Conservation (phyloP, 2,113 vertebrate species). For the Periophthalmus modestus region DNA sequence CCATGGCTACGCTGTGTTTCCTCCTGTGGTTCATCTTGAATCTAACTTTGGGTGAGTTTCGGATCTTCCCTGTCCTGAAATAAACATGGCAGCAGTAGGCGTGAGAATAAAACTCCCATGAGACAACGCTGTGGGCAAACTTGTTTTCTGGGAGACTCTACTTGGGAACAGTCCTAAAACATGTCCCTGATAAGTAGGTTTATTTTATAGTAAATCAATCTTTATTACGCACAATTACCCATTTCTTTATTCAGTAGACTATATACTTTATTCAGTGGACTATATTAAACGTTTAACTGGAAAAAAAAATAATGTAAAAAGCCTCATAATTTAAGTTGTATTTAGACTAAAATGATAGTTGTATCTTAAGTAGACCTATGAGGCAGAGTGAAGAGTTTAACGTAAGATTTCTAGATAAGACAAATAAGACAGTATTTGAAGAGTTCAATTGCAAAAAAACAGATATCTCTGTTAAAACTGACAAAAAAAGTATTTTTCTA, state of each 20-base stretch:
- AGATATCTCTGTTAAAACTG: too few relatives aligned
- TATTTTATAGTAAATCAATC: not conserved
- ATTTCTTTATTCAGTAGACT: not conserved
- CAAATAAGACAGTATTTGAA: too few relatives aligned
- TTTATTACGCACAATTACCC: not conserved
- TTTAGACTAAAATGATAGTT: too few relatives aligned
- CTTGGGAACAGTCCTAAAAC: not conserved
- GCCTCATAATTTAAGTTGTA: too few relatives aligned
- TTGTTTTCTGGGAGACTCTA: not conserved
- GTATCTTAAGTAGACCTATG: too few relatives aligned
- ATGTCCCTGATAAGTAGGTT: not conserved
- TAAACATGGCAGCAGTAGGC: not conserved
- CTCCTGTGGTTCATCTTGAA: not conserved
- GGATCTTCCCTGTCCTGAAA: not conserved
- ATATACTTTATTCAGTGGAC: too few relatives aligned
- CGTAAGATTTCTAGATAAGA: too few relatives aligned
- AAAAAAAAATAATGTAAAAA: too few relatives aligned
- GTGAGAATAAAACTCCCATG: not conserved
- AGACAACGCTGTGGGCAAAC: not conserved
- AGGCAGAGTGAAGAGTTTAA: too few relatives aligned
- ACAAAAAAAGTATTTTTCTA: too few relatives aligned
- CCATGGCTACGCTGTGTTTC: not conserved
- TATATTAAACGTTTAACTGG: too few relatives aligned
- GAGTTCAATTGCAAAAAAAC: too few relatives aligned
- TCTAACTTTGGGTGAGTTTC: slow-evolving; percentile 2